Evolutionary conservation across 2,797 vertebrate genomes (phyloP), one percentile per base, ranked within the genome.

Genomic region (Gambelia wislizenii): DNA sequence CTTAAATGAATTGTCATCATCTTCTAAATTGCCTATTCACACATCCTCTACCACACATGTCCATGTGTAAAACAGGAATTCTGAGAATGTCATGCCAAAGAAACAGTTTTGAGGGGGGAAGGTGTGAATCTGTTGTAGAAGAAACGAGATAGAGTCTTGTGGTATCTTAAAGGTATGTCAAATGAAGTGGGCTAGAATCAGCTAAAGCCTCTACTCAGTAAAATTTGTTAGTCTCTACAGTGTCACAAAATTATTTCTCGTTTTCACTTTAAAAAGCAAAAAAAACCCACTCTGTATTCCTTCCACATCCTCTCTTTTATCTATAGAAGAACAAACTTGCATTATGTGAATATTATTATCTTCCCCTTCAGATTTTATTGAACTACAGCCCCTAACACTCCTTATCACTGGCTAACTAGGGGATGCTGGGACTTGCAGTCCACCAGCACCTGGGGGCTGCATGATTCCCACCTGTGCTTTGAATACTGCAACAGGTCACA

Each of bases 391-490:
- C 30, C 64, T 12, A 67, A 67, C 27, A 3, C 9, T 67, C 30
- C 30, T 33, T 2, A 67, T 30, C 27, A 33, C 4, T 67, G 64
- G 30, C 64, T 67, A 30, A 10, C 64, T 33, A 67, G 30, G 64
- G 64, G 64, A 33, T 67, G 64, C 64, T 67, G 64, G 64, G 30
- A 67, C 64, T 67, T 67, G 64, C 64, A 10, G 9, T 67, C 64
- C 30, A 30, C 10, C 64, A 67, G 14, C 52, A 54, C 52, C 13
- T 54, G 52, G 52, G 22, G 14, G 16, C 54, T 6, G 20, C 56
- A 20, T 20, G 56, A 59, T 59, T 59, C 56, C 18, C 20, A 0
- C 89, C 91, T 87, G 52, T 52, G 78, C 36, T 92, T 92, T 44
- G 72, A 25, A 74, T 25, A 22, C 16, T 44, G 0, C n/a, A 84